Conservation (phyloP, 1,140 invertebrate species). For the Mesaphorura yosii region DNA sequence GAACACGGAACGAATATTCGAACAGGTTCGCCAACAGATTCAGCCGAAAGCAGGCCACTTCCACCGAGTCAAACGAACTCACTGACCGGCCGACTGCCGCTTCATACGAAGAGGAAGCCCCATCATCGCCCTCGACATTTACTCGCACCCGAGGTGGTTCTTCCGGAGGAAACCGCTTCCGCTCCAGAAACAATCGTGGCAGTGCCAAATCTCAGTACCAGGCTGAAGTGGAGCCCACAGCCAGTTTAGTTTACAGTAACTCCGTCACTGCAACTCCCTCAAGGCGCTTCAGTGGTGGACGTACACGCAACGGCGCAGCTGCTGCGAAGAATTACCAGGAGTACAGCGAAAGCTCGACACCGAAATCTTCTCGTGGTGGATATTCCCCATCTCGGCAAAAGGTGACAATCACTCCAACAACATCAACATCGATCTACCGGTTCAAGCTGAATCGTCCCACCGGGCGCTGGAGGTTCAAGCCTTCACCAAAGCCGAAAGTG, state of each 20-base stretch:
- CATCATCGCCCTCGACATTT: not conserved
- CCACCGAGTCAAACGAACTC: constrained; percentile 26
- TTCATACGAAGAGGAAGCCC: not conserved
- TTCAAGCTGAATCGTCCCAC: constrained; percentile 62
- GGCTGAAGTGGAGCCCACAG: constrained; percentile 15
- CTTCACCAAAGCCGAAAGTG: constrained; percentile 69
- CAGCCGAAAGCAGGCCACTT: constrained; percentile 7
- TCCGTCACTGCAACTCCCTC: constrained; percentile 23
- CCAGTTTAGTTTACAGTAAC: constrained; percentile 26
- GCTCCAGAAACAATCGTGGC: constrained; percentile 4
- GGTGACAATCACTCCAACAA: constrained; percentile 17
- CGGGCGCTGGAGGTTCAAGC: constrained; percentile 70
- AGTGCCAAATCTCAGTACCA: not conserved
- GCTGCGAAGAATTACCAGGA: constrained; percentile 10
- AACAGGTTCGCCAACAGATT: constrained; percentile 25
- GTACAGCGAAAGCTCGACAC: constrained; percentile 6
- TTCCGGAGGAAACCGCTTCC: constrained; percentile 19
- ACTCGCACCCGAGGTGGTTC: not conserved
- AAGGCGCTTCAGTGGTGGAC: constrained; percentile 15
- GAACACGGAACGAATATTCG: constrained; percentile 11
- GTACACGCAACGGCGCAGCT: no score
- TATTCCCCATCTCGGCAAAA: constrained; percentile 10
- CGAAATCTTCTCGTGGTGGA: constrained; percentile 2
- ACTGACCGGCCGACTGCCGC: not conserved
- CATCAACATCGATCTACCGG: constrained; percentile 52